These are phyloP conservation scores for Fistularia commersonii DNA, from an alignment of 2,797 vertebrate species.

Conservation along the genomic window DNA sequence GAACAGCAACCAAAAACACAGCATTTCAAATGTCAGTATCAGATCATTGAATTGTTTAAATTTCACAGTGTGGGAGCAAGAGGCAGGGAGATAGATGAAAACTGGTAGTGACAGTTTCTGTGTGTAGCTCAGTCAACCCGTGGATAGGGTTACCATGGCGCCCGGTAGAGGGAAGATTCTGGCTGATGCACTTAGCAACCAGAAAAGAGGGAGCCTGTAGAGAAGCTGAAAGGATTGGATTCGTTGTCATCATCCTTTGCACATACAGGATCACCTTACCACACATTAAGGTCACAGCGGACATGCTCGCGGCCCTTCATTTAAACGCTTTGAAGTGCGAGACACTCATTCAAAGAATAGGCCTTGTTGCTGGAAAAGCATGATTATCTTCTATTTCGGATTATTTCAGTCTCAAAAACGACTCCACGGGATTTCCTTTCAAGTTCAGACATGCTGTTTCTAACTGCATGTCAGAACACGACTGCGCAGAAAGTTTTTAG, in stretches of 20 bases:
- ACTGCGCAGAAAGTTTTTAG: no score
- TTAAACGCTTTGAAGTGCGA: slow-evolving; percentile 13
- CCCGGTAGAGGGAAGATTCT: slow-evolving; percentile 60
- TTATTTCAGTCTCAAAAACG: slow-evolving; percentile 8
- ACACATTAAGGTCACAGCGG: slow-evolving; percentile 7
- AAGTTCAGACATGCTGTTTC: no score
- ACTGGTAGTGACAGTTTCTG: slow-evolving; percentile 64
- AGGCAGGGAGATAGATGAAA: slow-evolving; percentile 40
- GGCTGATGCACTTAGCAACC: slow-evolving; percentile 60
- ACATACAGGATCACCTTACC: slow-evolving; percentile 13
- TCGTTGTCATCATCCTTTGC: slow-evolving; percentile 19
- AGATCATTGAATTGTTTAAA: slow-evolving; percentile 27
- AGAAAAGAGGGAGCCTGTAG: slow-evolving; percentile 33
- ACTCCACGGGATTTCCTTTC: slow-evolving; percentile 9
- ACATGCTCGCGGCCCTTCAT: background rate
- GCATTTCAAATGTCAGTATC: no score
- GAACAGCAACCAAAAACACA: no score
- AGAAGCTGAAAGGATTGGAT: slow-evolving; percentile 19
- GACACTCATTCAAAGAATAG: slow-evolving; percentile 6
- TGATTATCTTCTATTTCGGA: slow-evolving; percentile 15
- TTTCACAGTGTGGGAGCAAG: slow-evolving; percentile 26
- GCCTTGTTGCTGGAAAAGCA: background rate
- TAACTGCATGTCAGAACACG: no score
- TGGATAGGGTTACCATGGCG: slow-evolving; percentile 73
- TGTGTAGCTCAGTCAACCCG: slow-evolving; percentile 58